These are phyloP conservation scores for Batillaria attramentaria DNA, from an alignment of 1,140 invertebrate species.

Conservation along the genomic window DNA sequence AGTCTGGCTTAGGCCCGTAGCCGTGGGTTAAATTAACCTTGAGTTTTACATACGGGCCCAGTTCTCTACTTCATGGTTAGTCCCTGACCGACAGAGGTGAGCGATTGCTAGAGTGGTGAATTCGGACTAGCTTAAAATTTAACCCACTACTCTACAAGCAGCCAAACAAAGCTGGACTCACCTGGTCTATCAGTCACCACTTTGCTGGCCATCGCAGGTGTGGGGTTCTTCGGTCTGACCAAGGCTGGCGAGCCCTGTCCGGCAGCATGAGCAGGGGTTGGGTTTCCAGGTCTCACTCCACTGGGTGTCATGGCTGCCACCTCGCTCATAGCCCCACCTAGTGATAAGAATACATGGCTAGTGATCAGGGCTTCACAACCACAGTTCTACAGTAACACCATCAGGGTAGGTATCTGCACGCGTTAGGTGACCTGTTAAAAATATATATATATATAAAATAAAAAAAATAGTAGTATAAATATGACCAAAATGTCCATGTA, in stretches of 20 bases:
- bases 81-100: not conserved
- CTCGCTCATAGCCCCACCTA: constrained; percentile 23
- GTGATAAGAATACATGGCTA: not conserved
- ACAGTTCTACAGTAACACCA: no score
- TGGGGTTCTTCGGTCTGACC: constrained; percentile 64
- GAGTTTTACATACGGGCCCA: no score
- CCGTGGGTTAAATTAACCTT: no score
- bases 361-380: no score
- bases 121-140: no score
- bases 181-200: constrained; percentile 59
- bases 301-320: constrained; percentile 57
- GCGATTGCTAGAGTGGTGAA: not conserved
- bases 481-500: no score
- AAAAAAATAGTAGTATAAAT: no score
- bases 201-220: constrained; percentile 62
- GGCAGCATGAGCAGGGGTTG: constrained; percentile 67
- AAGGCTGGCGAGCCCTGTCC: constrained; percentile 64
- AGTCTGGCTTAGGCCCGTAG: no score
- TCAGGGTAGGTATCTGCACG: no score
- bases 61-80: no score
- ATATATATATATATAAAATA: no score
- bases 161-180: constrained; percentile 36
- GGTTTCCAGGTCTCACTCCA: constrained; percentile 66
- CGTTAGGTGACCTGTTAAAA: no score
- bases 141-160: not conserved